A percentile compares a stretch with the other conserved stretches of the same genome.
These are phyloP conservation scores for Oncorhynchus masou DNA, from an alignment of 2,113 vertebrate genomes.

Conservation along the genomic window DNA sequence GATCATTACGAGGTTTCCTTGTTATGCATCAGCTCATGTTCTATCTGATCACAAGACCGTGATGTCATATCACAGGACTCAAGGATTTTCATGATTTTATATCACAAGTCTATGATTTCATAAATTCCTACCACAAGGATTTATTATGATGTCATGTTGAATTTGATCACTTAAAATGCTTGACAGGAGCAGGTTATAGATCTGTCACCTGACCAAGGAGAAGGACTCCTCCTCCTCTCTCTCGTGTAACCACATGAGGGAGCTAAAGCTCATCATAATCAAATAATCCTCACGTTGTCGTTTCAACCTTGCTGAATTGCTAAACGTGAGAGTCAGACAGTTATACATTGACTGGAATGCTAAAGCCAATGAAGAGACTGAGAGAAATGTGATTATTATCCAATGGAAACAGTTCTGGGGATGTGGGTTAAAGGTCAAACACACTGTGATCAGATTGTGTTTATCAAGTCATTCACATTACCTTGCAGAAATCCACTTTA, in stretches of 20 bases:
- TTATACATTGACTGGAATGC: background rate
- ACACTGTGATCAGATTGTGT: constrained; percentile 37
- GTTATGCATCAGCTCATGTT: background rate
- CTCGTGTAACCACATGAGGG: constrained; percentile 32
- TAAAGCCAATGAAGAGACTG: constrained; percentile 11
- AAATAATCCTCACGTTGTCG: background rate
- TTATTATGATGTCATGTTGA: background rate
- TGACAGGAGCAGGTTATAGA: background rate
- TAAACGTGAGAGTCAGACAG: constrained; percentile 4
- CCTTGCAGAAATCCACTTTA: constrained; percentile 24
- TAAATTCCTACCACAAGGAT: background rate
- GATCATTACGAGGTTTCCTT: background rate
- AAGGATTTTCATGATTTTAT: too few species aligned
- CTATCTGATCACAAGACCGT: background rate
- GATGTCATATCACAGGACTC: background rate
- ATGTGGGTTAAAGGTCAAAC: constrained; percentile 33
- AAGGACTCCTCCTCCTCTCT: background rate
- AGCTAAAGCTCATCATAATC: constrained; percentile 19
- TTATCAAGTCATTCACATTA: constrained; percentile 38
- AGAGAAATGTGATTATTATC: constrained; percentile 33
- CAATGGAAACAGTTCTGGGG: constrained; percentile 13
- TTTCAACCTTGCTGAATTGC: constrained; percentile 8
- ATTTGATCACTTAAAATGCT: background rate
- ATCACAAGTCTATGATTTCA: background rate
- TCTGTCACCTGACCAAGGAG: background rate